A percentile compares a stretch with the other conserved stretches of the same genome.
Conservation (phyloP, 2,888 invertebrate species). For the Agrotis exclamationis region DNA sequence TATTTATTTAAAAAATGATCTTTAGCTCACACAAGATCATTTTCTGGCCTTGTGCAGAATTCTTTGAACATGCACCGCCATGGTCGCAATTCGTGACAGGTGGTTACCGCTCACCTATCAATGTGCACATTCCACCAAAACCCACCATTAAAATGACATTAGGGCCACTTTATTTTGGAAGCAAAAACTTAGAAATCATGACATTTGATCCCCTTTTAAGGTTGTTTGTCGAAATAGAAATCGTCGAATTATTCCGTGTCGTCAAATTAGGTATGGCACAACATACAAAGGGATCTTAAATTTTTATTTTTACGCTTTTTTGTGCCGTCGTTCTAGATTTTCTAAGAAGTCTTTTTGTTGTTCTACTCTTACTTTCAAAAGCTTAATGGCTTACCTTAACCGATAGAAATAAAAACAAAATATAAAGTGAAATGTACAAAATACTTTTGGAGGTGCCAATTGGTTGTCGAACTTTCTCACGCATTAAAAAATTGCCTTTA, state of each 20-base stretch:
- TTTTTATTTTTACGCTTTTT: conserved; percentile 28
- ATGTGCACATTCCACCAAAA: conserved; percentile 50
- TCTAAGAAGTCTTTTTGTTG: conserved; percentile 9
- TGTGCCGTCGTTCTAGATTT: conserved; percentile 24
- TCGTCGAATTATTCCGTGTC: conserved; percentile 56
- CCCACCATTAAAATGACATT: conserved; percentile 62
- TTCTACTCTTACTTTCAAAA: not conserved
- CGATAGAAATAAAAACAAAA: not conserved
- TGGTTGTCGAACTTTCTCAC: conserved; percentile 21
- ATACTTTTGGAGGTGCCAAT: conserved; percentile 3
- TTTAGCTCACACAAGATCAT: conserved; percentile 25
- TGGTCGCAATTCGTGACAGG: conserved; percentile 56
- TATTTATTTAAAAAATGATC: not conserved
- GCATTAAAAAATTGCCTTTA: conserved; percentile 10
- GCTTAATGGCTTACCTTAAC: not conserved
- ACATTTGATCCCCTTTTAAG: conserved; percentile 67
- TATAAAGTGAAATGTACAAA: conserved; percentile 5
- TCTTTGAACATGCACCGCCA: conserved; percentile 12
- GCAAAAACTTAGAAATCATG: conserved; percentile 57
- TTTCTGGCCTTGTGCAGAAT: conserved; percentile 43
- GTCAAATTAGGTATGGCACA: conserved; percentile 62
- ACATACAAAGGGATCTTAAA: conserved; percentile 36
- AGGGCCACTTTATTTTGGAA: conserved; percentile 65
- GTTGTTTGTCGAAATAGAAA: conserved; percentile 64
- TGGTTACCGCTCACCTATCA: conserved; percentile 52